Evolutionary conservation across 2,888 invertebrate genomes (phyloP), one percentile per base, ranked within the genome.

Genomic region (Subacronicta megacephala): DNA sequence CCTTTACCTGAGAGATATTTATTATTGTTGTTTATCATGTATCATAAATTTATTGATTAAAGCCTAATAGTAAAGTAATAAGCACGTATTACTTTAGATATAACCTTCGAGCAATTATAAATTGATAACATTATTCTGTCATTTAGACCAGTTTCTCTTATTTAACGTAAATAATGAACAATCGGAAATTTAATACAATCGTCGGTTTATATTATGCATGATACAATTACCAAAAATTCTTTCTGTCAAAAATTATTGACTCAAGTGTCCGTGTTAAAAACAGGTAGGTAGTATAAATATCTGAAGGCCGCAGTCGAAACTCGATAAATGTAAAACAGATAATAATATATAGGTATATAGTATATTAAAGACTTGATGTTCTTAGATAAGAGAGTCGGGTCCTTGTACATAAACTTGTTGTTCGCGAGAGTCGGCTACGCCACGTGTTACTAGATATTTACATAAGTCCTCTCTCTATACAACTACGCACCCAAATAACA

Each of bases 1-100:
- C 80, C 79, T 80, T 91, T 92, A 74, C 88, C 94, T 94, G 83
- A 51, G 41, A 41, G 42, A 38, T 15, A 0, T 12, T 35, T 6
- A 42, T 52, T 10, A 31, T 31, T 10, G 29, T 29, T 31, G 3
- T 31, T n/a, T n/a, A n/a, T 31, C n/a, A n/a, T 31, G n/a, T n/a
- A n/a, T n/a, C n/a, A n/a, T n/a, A n/a, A 31, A 12, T n/a, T 1
- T 26, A 23, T 23, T 7, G 23, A 23, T 23, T 9, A 23, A 23
- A 23, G 7, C 23, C 1, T 23, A 23, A 7, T 1, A 23, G 23
- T 18, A 18, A 3, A 2, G 18, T 18, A 3, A 18, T 18, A 18
- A 18, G 18, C n/a, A n/a, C n/a, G n/a, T n/a, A n/a, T n/a, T n/a
- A n/a, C n/a, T n/a, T n/a, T n/a, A n/a, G n/a, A n/a, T n/a, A n/a